A percentile compares a stretch with the other conserved stretches of the same genome.
Evolutionary conservation across 2,797 vertebrate species (phyloP).

Genomic region (Muraenolepis orangiensis): DNA sequence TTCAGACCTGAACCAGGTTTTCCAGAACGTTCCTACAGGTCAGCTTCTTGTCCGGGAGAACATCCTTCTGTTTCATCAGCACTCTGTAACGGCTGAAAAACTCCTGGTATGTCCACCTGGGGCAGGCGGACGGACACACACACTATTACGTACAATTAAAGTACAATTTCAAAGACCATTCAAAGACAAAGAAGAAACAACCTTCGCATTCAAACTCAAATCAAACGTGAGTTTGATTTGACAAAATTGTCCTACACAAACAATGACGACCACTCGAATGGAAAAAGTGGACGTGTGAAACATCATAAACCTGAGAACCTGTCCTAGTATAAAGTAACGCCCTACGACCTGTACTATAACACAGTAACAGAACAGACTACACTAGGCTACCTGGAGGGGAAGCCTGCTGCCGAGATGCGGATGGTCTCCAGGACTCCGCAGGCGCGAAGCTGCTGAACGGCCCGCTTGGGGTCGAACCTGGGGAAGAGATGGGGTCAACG

Average conservation of each 20-base stretch:
- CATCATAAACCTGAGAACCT: too few species aligned
- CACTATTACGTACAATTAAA: too few species aligned
- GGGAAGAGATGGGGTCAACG: background rate
- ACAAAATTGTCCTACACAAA: too few species aligned
- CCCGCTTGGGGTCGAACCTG: conserved; percentile 96
- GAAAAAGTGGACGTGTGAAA: too few species aligned
- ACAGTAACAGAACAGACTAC: too few species aligned
- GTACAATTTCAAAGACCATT: too few species aligned
- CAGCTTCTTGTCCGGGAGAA: conserved; percentile 87
- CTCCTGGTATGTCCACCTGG: conserved; percentile 98
- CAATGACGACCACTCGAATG: too few species aligned
- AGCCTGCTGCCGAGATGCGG: conserved; percentile 95
- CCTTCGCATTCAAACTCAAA: too few species aligned
- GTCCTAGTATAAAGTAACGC: too few species aligned
- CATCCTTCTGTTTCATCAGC: conserved; percentile 97
- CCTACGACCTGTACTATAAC: too few species aligned
- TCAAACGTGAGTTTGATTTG: too few species aligned
- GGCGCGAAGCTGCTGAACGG: conserved; percentile 95
- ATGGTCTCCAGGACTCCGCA: conserved; percentile 98
- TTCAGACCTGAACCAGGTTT: conserved; percentile 86
- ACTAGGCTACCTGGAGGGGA: conserved; percentile 94
- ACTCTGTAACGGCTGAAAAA: conserved; percentile 98
- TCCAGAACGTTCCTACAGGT: conserved; percentile 95
- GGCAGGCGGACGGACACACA: background rate
- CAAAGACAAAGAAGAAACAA: too few species aligned